Evolutionary conservation across 2,888 invertebrate genomes (phyloP).

Genomic region (Anaspis maculata): DNA sequence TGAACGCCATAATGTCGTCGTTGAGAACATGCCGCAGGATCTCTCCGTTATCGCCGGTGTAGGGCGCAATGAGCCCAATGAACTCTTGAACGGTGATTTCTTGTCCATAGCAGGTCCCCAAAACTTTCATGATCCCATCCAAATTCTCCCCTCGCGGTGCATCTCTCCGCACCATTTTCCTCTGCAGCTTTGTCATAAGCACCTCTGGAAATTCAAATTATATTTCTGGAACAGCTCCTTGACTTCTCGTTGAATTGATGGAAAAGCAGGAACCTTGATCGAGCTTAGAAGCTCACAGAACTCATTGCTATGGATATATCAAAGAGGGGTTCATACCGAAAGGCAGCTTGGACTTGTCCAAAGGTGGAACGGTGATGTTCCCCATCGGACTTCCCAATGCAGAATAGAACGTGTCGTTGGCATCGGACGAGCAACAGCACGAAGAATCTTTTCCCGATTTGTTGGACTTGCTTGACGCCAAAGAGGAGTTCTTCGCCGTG

Average conservation of each 20-base stretch:
- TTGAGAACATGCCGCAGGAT: conserved; percentile 29
- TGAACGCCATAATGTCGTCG: conserved; percentile 33
- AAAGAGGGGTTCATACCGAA: too few species aligned
- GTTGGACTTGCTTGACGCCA: neutral
- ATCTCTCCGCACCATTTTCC: conserved; percentile 30
- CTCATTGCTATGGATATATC: too few species aligned
- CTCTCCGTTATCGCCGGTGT: conserved; percentile 37
- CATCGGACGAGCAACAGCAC: too few species aligned
- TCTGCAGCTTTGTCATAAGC: conserved; percentile 27
- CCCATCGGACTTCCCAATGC: too few species aligned
- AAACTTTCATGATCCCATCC: conserved; percentile 27
- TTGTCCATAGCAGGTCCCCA: conserved; percentile 23
- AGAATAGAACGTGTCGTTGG: too few species aligned
- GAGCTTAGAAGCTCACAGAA: too few species aligned
- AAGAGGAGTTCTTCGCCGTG: conserved; percentile 5
- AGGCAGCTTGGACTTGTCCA: too few species aligned
- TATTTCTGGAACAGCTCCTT: too few species aligned
- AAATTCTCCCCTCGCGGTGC: conserved; percentile 35
- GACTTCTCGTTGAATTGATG: conserved; percentile 7
- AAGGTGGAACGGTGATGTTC: too few species aligned
- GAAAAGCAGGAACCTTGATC: too few species aligned
- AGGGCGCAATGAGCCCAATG: conserved; percentile 33
- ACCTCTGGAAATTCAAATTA: too few species aligned
- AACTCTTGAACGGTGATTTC: conserved; percentile 34
- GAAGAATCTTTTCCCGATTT: too few species aligned